These are phyloP conservation scores for Rhadina sibilatrix DNA, from an alignment of 2,113 vertebrate genomes.

Conservation along the genomic window DNA sequence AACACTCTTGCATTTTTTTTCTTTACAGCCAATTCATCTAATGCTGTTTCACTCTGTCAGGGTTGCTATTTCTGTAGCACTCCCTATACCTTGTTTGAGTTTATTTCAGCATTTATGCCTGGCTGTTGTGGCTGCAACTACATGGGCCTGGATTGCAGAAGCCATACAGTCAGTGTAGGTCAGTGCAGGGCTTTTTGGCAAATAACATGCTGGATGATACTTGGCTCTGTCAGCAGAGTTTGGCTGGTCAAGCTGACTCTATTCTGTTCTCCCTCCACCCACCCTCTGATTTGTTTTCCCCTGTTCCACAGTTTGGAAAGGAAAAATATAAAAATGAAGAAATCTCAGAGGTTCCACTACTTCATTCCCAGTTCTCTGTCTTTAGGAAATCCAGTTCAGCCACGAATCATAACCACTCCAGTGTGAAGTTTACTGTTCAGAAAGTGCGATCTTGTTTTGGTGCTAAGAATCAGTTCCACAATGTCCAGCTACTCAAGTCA, in stretches of 20 bases:
- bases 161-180: fast-evolving
- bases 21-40: neutral
- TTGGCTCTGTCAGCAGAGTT: neutral
- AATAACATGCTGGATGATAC: neutral
- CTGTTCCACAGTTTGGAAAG: neutral
- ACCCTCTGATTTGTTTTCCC: slow-evolving; percentile 3
- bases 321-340: neutral
- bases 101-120: neutral
- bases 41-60: neutral
- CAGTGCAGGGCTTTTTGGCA: neutral
- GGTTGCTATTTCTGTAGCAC: neutral
- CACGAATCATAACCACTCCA: neutral
- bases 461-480: neutral
- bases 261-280: neutral
- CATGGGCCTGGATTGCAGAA: neutral
- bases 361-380: neutral
- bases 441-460: neutral
- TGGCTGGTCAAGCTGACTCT: slow-evolving; percentile 45
- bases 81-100: neutral
- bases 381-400: neutral
- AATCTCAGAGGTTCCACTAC: slow-evolving; percentile 8
- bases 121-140: neutral
- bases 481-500: neutral
- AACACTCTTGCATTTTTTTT: neutral
- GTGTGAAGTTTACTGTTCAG: neutral